These are phyloP conservation scores for Zeugodacus cucurbitae DNA, from an alignment of 1,140 invertebrate species.

Conservation along the genomic window DNA sequence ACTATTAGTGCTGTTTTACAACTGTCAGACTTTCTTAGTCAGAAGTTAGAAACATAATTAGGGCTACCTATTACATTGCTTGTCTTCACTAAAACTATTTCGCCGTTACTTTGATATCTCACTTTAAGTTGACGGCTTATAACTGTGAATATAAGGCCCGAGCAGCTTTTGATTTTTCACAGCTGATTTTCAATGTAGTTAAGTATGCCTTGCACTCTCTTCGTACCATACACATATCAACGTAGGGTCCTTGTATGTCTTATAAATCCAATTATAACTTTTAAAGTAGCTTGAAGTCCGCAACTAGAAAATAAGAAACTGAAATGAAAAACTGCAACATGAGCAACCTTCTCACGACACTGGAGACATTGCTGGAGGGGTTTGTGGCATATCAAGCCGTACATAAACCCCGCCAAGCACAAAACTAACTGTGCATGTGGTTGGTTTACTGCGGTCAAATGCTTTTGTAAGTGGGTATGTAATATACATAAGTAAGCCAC, in stretches of 20 bases:
- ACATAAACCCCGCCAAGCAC: not conserved
- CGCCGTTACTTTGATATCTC: too few relatives aligned
- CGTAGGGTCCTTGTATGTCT: not conserved
- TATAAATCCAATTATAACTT: conserved; percentile 34
- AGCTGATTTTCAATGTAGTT: too few relatives aligned
- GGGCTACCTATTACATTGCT: too few relatives aligned
- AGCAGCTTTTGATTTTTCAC: too few relatives aligned
- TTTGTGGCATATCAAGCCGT: not conserved
- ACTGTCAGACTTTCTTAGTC: too few relatives aligned
- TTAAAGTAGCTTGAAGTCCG: not conserved
- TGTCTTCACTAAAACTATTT: too few relatives aligned
- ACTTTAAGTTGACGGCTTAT: too few relatives aligned
- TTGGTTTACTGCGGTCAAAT: not conserved
- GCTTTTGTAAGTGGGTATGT: not conserved
- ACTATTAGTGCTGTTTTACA: too few relatives aligned
- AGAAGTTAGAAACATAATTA: too few relatives aligned
- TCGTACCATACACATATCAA: not conserved
- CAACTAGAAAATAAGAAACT: not conserved
- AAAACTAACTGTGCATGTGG: too few relatives aligned
- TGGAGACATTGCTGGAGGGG: not conserved
- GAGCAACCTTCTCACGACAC: not conserved
- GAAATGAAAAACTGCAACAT: not conserved
- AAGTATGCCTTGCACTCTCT: not conserved
- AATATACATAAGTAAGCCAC: not conserved
- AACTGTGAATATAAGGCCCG: too few relatives aligned